These are phyloP conservation scores for Drosophila kohkoa DNA, from an alignment of 1,140 invertebrate genomes.

Conservation along the genomic window DNA sequence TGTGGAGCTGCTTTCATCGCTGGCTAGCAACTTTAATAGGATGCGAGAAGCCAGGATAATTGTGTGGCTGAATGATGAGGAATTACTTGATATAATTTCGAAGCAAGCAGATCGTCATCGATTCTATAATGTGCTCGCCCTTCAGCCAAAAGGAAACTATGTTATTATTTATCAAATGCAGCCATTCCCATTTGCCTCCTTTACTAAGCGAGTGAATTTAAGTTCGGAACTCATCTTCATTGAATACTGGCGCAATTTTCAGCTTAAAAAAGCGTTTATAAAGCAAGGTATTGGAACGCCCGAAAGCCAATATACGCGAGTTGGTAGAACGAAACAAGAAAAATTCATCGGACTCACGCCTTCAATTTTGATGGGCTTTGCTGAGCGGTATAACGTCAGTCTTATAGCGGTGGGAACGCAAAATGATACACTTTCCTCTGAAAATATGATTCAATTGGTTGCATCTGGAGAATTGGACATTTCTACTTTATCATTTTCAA, in stretches of 20 bases:
- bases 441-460: background rate
- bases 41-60: constrained; percentile 51
- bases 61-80: constrained; percentile 18
- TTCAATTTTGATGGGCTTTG: constrained; percentile 12
- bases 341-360: background rate
- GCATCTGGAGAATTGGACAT: constrained; percentile 35
- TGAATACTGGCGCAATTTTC: constrained; percentile 37
- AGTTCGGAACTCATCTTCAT: constrained; percentile 22
- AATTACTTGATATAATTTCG: background rate
- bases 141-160: background rate
- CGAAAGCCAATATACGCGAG: background rate
- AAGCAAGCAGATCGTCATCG: constrained; percentile 5
- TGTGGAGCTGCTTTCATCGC: constrained; percentile 7
- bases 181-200: constrained; percentile 44
- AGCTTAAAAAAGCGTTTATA: constrained; percentile 18
- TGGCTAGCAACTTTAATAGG: constrained; percentile 39
- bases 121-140: constrained; percentile 38
- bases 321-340: constrained; percentile 8
- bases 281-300: constrained; percentile 32
- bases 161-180: background rate
- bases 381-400: constrained; percentile 26
- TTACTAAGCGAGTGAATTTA: background rate
- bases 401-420: background rate
- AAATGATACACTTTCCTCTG: background rate
- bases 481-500: background rate